Base-by-base conservation (phyloP, 2,113 vertebrate species). In the Oenanthe melanoleuca region DNA sequence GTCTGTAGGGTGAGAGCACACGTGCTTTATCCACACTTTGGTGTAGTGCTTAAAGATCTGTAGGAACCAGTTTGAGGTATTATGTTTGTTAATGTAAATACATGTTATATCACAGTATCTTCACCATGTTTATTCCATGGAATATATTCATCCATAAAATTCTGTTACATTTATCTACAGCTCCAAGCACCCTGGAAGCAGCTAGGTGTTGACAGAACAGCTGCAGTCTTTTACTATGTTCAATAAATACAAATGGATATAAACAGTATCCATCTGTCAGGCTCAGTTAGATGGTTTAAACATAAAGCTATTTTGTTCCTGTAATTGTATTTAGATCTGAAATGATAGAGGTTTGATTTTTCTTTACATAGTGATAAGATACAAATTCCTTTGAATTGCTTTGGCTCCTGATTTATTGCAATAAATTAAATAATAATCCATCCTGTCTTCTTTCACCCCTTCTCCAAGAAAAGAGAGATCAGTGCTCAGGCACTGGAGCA, bases 301-400 rank as follows among this genome's bases (percentile, higher is more conserved):
- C 79, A 74, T 88, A 44, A 70, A 87, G 90, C 96, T 93, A 88
- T 98, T 97, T 97, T 97, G 96, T 96, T 96, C 86, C 82, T 91
- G 37, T 97, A 97, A 97, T 97, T 97, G 81, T 97, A 95, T 98
- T 97, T 97, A 97, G 96, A 97, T 96, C 47, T 95, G 91, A 96
- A 92, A 23, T 86, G 95, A 96, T 93, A 69, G 89, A 95, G 92
- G 93, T 93, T 95, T 97, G 96, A 95, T 97, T 96, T 97, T 95
- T 61, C 91, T 96, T 95, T 90, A 82, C 85, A 92, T 95, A 86
- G 61, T 81, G 82, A 93, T 96, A 93, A 91, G 92, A 87, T 86
- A 91, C 87, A 90, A 89, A 94, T 94, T 96, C 88, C 92, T 94
- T 89, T 96, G 83, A 96, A 96, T 90, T 89, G 91, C 94, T 96